Conservation (phyloP, 2,888 invertebrate species). For the Heliconius aoede region DNA sequence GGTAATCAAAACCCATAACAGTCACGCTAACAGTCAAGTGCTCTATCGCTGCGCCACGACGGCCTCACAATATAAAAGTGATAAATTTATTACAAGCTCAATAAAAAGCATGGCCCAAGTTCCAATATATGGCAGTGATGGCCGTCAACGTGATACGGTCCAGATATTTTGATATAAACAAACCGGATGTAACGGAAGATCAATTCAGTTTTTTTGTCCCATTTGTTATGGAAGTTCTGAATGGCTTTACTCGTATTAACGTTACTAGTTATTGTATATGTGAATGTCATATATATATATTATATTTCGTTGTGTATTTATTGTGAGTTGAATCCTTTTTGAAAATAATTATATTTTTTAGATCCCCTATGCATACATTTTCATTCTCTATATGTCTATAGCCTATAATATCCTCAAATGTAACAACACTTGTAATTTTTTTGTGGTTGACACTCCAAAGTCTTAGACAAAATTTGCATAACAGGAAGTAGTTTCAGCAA, state of each 20-base stretch:
- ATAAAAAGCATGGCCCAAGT: neutral
- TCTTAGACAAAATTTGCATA: constrained; percentile 6
- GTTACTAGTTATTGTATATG: neutral
- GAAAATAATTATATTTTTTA: too few species aligned
- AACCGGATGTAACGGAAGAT: constrained; percentile 46
- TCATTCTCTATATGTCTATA: too few species aligned
- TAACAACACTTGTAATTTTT: neutral
- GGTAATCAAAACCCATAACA: too few species aligned
- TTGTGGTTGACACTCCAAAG: neutral
- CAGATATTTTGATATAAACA: constrained; percentile 39
- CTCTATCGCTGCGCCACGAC: too few species aligned
- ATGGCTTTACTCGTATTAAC: neutral
- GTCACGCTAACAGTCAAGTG: too few species aligned
- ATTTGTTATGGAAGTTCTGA: neutral
- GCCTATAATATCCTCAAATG: too few species aligned
- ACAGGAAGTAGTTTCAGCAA: constrained; percentile 27
- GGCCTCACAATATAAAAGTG: too few species aligned
- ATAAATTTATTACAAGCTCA: neutral
- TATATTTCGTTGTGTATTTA: too few species aligned
- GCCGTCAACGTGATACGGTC: constrained; percentile 41
- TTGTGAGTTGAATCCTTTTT: neutral
- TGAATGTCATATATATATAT: too few species aligned
- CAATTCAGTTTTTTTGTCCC: constrained; percentile 11
- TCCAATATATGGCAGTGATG: neutral
- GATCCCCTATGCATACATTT: too few species aligned